Evolutionary conservation across 2,888 invertebrate genomes (phyloP).

Genomic region (Ceratothoa steindachneri): DNA sequence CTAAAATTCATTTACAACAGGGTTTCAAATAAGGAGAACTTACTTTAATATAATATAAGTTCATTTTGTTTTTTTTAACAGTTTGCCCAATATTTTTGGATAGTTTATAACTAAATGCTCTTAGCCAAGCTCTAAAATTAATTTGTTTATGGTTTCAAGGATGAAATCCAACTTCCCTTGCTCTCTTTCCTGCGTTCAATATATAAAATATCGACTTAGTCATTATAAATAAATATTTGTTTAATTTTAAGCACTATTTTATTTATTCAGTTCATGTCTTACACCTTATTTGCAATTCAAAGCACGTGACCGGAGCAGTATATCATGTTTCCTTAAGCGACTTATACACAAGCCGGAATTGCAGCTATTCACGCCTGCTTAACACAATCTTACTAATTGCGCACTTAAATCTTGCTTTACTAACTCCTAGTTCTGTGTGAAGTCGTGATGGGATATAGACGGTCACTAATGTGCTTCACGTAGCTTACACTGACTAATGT

Average conservation of each 20-base stretch:
- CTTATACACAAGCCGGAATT: no score
- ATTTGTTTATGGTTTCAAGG: not conserved
- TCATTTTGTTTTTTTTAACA: not conserved
- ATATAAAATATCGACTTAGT: not conserved
- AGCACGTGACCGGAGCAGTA: slow-evolving; percentile 6
- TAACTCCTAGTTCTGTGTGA: no score
- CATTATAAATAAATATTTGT: not conserved
- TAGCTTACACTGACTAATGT: slow-evolving; percentile 42
- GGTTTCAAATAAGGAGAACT: not conserved
- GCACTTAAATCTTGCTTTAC: no score
- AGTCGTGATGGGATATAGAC: not conserved
- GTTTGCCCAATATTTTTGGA: not conserved
- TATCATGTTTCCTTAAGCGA: no score
- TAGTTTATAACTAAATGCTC: not conserved
- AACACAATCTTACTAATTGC: no score
- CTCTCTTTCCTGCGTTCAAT: not conserved
- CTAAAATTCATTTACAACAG: not conserved
- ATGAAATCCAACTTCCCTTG: not conserved
- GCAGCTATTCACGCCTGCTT: no score
- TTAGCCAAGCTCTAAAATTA: not conserved
- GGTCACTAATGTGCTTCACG: slow-evolving; percentile 3
- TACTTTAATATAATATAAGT: slow-evolving; percentile 7
- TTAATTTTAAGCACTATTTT: not conserved
- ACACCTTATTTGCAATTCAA: slow-evolving; percentile 1
- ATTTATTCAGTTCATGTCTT: not conserved